phyloP scores from a whole-genome alignment of 2,888 invertebrate species.

The Ceratothoa steindachneri region DNA sequence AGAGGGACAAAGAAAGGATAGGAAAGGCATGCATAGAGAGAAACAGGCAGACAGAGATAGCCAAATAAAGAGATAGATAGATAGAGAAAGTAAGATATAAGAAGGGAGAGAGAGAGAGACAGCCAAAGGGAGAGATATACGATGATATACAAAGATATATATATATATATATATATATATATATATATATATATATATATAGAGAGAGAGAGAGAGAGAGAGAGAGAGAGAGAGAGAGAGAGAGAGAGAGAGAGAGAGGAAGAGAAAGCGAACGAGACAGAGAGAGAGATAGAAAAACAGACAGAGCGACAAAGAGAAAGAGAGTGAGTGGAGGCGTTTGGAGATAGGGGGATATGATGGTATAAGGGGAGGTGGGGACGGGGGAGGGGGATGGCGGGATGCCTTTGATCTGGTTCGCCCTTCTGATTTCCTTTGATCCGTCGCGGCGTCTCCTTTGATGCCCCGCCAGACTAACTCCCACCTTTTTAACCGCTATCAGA shows the following conservation, averaged over 20 bases:
- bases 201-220: background rate
- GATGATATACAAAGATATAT: background rate
- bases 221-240: conserved; percentile 4
- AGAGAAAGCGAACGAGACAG: no score
- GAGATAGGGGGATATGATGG: no score
- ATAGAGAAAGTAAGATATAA: background rate
- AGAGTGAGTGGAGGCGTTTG: background rate
- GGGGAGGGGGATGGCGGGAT: no score
- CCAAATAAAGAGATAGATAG: background rate
- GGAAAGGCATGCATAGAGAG: no score
- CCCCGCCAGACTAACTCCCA: conserved; percentile 11
- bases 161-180: conserved; percentile 12
- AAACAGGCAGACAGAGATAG: no score
- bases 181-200: conserved; percentile 11
- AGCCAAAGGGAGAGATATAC: background rate
- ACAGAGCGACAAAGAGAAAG: background rate
- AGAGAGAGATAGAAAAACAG: background rate
- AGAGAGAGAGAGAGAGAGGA: background rate
- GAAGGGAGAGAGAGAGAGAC: background rate
- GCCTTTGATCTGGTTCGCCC: background rate
- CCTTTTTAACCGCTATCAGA: conserved; percentile 1
- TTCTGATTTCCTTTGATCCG: conserved; percentile 9
- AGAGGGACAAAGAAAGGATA: no score
- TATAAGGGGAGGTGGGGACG: no score
- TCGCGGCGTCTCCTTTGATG: conserved; percentile 7